phyloP scores from a whole-genome alignment of 92 coral and sea anemone genomes.

The Ricordea florida region DNA sequence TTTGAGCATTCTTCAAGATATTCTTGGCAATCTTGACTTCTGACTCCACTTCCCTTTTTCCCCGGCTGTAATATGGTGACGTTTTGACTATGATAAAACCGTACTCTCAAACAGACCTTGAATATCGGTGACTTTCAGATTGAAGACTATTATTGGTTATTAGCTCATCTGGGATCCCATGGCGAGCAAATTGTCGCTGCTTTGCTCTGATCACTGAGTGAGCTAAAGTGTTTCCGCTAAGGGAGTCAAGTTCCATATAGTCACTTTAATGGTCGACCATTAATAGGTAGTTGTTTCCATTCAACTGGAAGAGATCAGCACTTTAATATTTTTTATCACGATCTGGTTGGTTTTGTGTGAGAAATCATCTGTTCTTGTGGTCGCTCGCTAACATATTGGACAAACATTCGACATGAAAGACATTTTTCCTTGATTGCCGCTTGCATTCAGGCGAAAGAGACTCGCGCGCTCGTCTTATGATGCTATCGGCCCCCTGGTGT shows the following conservation, averaged over 20 bases:
- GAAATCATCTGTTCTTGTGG: slow-evolving; percentile 41
- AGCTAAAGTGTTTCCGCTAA: slow-evolving; percentile 34
- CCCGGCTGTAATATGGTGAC: slow-evolving; percentile 24
- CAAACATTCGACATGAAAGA: slow-evolving; percentile 18
- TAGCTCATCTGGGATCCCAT: slow-evolving; percentile 52
- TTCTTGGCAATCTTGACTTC: slow-evolving; percentile 27
- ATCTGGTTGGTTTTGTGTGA: slow-evolving; percentile 8
- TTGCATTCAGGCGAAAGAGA: slow-evolving; percentile 24
- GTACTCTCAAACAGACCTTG: slow-evolving; percentile 6
- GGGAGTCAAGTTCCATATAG: slow-evolving; percentile 41
- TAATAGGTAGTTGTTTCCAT: slow-evolving; percentile 46
- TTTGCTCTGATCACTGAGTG: slow-evolving; percentile 34
- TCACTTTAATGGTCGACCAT: slow-evolving; percentile 56
- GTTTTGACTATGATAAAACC: slow-evolving; percentile 11
- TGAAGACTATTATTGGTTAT: slow-evolving; percentile 60
- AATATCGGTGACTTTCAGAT: slow-evolving; percentile 21
- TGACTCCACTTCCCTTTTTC: slow-evolving; percentile 23
- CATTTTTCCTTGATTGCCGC: slow-evolving; percentile 24
- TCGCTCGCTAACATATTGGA: slow-evolving; percentile 32
- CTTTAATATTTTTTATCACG: slow-evolving; percentile 19
- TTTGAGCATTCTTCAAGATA: slow-evolving; percentile 26
- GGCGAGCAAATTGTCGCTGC: too few relatives aligned
- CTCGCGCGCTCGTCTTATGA: slow-evolving; percentile 26
- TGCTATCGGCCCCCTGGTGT: slow-evolving; percentile 27
- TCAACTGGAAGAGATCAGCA: slow-evolving; percentile 11